A percentile compares a stretch with the other conserved stretches of the same genome.
phyloP scores from a whole-genome alignment of 2,113 vertebrate genomes.

The Astur gentilis region DNA sequence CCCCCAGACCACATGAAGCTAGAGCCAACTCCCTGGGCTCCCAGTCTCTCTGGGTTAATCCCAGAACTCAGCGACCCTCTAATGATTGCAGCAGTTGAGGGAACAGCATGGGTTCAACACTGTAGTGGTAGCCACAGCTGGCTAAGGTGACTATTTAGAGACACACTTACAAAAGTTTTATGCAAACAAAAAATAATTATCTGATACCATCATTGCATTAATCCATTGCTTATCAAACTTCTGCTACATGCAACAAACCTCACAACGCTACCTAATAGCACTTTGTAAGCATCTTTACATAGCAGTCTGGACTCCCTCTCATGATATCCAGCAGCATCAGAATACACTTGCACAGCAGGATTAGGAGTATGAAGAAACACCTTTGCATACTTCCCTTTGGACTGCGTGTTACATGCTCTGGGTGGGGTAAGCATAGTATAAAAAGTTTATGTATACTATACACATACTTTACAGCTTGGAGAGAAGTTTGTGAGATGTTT shows the following conservation, averaged over 20 bases:
- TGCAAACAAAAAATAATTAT: not conserved
- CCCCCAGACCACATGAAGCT: not conserved
- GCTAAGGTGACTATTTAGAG: not conserved
- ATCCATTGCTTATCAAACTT: not conserved
- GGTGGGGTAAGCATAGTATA: not conserved
- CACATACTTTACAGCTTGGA: not conserved
- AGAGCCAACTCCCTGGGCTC: not conserved
- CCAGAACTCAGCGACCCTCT: not conserved
- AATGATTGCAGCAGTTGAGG: accelerated
- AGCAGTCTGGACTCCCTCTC: not conserved
- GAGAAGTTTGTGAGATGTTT: not conserved
- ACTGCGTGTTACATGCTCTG: not conserved
- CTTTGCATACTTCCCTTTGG: not conserved
- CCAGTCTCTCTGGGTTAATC: not conserved
- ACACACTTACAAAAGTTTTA: not conserved
- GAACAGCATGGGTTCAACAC: not conserved
- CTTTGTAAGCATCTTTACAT: not conserved
- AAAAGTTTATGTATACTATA: not conserved
- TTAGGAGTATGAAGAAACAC: not conserved
- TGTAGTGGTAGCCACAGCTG: not conserved
- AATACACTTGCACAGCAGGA: not conserved
- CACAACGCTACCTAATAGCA: not conserved
- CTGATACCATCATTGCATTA: not conserved
- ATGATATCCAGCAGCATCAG: not conserved
- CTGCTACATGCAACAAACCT: not conserved